Evolutionary conservation across 2,888 invertebrate genomes (phyloP).

Genomic region (Diarsia rubi): DNA sequence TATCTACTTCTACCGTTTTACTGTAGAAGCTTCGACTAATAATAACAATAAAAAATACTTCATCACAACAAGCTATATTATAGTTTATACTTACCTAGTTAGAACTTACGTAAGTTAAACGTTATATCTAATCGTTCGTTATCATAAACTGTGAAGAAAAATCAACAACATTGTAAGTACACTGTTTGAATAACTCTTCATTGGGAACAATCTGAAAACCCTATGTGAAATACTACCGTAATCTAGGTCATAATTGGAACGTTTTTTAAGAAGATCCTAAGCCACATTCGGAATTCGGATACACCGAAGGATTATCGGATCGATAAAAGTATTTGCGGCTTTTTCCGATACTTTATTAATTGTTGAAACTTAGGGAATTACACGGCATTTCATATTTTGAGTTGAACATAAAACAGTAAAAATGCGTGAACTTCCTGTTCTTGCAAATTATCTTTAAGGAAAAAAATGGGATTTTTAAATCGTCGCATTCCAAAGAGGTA

Average conservation of each 20-base stretch:
- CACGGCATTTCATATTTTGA: constrained; percentile 4
- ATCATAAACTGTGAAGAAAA: constrained; percentile 49
- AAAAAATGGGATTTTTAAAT: constrained; percentile 2
- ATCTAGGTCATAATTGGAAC: constrained; percentile 18
- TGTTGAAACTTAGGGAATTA: constrained; percentile 11
- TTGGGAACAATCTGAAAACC: constrained; percentile 26
- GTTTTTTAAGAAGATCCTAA: constrained; percentile 15
- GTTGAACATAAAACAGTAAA: constrained; percentile 15
- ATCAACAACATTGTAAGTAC: constrained; percentile 43
- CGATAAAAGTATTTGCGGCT: constrained; percentile 31
- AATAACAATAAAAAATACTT: constrained; percentile 39
- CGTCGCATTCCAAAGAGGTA: constrained; percentile 4
- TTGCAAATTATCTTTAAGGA: neutral
- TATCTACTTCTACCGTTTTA: constrained; percentile 20
- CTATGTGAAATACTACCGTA: constrained; percentile 16
- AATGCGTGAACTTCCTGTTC: constrained; percentile 17
- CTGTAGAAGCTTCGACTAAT: constrained; percentile 17
- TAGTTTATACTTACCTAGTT: constrained; percentile 28
- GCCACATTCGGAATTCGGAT: constrained; percentile 16
- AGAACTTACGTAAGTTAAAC: constrained; percentile 45
- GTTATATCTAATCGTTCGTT: constrained; percentile 54
- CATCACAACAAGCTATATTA: constrained; percentile 34
- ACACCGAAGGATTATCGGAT: constrained; percentile 22
- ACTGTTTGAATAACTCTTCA: constrained; percentile 32
- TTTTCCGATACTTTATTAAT: constrained; percentile 16